Conservation (phyloP, 2,888 invertebrate species). For the Hyalella azteca region DNA sequence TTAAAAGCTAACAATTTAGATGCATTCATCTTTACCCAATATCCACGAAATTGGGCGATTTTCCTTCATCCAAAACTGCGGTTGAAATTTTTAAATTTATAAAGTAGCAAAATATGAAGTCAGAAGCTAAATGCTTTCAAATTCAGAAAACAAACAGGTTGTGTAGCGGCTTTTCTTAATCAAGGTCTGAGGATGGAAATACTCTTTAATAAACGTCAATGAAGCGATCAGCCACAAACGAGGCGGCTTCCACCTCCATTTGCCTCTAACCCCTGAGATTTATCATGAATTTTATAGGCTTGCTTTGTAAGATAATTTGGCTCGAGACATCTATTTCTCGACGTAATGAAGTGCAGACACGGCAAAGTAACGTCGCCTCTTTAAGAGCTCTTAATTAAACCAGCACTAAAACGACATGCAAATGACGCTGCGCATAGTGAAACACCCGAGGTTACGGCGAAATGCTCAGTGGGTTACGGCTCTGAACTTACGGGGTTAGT, state of each 20-base stretch:
- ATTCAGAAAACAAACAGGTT: no score
- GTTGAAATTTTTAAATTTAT: no score
- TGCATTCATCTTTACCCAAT: no score
- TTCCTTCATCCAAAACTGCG: no score
- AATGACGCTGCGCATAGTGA: neutral
- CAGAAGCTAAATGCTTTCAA: no score
- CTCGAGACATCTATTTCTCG: neutral
- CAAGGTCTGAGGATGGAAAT: neutral
- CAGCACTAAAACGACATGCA: slow-evolving; percentile 26
- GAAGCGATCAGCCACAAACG: neutral
- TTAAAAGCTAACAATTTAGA: no score
- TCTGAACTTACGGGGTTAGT: neutral
- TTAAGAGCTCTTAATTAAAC: slow-evolving; percentile 34
- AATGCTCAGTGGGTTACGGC: neutral
- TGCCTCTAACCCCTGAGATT: slow-evolving; percentile 3
- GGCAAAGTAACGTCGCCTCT: slow-evolving; percentile 19
- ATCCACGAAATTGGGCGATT: no score
- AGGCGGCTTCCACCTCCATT: neutral
- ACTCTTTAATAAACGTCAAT: slow-evolving; percentile 14
- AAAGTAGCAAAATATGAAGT: no score
- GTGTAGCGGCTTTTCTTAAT: no score
- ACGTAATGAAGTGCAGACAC: slow-evolving; percentile 24
- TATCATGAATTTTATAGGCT: neutral
- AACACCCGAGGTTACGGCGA: neutral
- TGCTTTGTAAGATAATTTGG: neutral